These are phyloP conservation scores for Pterophyllum scalare DNA, from an alignment of 2,113 vertebrate species.

Conservation along the genomic window DNA sequence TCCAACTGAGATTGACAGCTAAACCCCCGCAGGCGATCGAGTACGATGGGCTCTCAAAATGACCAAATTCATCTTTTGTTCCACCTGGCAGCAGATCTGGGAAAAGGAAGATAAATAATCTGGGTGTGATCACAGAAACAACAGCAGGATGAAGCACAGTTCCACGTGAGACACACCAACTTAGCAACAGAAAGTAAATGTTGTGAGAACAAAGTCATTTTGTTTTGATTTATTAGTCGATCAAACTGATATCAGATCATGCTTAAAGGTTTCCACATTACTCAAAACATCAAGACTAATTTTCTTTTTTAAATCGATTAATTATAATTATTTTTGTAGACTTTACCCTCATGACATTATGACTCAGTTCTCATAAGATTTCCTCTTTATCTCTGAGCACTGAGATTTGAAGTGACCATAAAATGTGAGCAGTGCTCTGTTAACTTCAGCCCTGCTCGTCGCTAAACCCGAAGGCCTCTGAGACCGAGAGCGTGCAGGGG, in stretches of 20 bases:
- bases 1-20: not conserved
- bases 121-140: not conserved
- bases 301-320: not conserved
- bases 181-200: not conserved
- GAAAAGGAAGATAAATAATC: not conserved
- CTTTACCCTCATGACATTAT: not conserved
- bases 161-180: not conserved
- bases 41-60: not conserved
- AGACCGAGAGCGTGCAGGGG: too few species aligned
- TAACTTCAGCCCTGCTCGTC: too few species aligned
- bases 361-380: not conserved
- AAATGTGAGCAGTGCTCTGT: too few species aligned
- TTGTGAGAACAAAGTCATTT: not conserved
- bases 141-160: not conserved
- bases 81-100: not conserved
- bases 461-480: too few species aligned
- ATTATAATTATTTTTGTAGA: not conserved
- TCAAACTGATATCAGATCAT: not conserved
- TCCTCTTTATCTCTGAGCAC: too few species aligned
- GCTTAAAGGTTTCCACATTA: not conserved
- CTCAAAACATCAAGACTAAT: not conserved
- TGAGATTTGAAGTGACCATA: too few species aligned
- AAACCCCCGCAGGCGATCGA: not conserved
- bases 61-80: not conserved
- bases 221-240: not conserved